These are phyloP conservation scores for Oreonectes daqikongensis DNA, from an alignment of 2,797 vertebrate genomes.

Conservation along the genomic window DNA sequence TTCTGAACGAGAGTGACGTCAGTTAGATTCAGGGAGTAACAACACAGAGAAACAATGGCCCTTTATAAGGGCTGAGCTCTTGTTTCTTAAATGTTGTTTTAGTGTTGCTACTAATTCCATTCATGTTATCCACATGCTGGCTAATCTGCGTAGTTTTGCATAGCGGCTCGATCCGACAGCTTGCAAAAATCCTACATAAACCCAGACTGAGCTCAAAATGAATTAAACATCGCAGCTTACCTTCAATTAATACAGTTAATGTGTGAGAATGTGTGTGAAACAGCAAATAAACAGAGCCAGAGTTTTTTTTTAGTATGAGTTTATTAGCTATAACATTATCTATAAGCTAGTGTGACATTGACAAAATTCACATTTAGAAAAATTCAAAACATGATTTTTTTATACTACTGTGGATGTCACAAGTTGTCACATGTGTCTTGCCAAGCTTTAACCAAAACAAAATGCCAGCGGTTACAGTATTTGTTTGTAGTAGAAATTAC, in stretches of 20 bases:
- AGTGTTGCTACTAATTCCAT: slow-evolving; percentile 69
- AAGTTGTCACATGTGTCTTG: no score
- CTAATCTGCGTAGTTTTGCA: neutral
- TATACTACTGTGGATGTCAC: no score
- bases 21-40: slow-evolving; percentile 13
- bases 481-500: no score
- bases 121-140: slow-evolving; percentile 43
- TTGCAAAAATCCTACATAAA: slow-evolving; percentile 27
- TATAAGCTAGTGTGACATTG: no score
- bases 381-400: no score
- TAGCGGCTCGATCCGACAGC: slow-evolving; percentile 7
- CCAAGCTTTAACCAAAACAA: no score
- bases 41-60: slow-evolving; percentile 65
- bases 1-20: slow-evolving; percentile 14
- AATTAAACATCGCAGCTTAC: slow-evolving; percentile 58
- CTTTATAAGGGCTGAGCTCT: slow-evolving; percentile 56
- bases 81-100: slow-evolving; percentile 68
- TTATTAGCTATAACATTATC: no score
- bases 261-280: slow-evolving; percentile 26
- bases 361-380: no score
- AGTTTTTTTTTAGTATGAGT: no score
- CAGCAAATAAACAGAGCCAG: neutral
- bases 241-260: slow-evolving; percentile 10
- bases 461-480: no score
- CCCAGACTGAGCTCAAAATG: slow-evolving; percentile 50